A percentile compares a stretch with the other conserved stretches of the same genome.
Evolutionary conservation across 2,113 vertebrate species (phyloP).

Genomic region (Peromyscus polionotus): DNA sequence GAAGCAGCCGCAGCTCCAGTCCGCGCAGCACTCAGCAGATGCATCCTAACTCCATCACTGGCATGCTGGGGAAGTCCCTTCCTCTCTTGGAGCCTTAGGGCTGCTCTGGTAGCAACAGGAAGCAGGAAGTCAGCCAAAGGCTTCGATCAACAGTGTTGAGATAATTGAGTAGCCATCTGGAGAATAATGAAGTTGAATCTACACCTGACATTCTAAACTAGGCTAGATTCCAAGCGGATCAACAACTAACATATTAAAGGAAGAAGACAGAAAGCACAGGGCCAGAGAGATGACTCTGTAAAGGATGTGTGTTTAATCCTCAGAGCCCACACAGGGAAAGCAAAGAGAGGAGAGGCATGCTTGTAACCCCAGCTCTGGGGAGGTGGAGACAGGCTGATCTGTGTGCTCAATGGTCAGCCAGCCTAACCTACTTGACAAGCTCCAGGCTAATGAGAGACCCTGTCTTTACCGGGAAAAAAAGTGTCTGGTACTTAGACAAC

Average conservation of each 20-base stretch:
- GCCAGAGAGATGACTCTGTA: background rate
- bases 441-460: no score
- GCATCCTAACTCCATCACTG: background rate
- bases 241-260: constrained; percentile 6
- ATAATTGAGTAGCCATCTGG: constrained; percentile 55
- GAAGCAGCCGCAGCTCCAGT: background rate
- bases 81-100: background rate
- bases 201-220: constrained; percentile 42
- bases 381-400: background rate
- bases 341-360: no score
- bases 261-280: background rate
- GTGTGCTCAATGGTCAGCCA: background rate
- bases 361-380: background rate
- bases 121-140: constrained; percentile 58
- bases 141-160: constrained; percentile 49
- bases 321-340: background rate
- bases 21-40: background rate
- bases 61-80: background rate
- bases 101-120: constrained; percentile 20
- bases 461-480: background rate
- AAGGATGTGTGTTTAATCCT: background rate
- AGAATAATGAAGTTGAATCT: constrained; percentile 65
- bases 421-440: background rate
- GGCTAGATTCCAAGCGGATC: constrained; percentile 60
- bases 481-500: background rate